phyloP scores from a whole-genome alignment of 2,113 vertebrate species.

The Chroicocephalus ridibundus region DNA sequence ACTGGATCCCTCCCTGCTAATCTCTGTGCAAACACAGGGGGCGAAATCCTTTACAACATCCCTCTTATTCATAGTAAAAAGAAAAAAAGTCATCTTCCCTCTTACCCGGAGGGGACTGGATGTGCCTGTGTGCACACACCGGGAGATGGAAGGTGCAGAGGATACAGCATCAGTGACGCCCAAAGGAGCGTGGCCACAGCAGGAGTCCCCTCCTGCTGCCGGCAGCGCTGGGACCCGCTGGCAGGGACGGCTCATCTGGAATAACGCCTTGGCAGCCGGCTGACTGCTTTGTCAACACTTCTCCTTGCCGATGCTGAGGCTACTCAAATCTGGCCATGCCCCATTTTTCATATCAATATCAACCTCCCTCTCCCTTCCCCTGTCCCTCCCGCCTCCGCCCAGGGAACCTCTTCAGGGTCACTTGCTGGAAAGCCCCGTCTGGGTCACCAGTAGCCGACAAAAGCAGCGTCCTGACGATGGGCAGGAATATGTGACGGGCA shows the following conservation, averaged over 20 bases:
- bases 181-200: background rate
- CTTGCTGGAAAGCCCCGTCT: background rate
- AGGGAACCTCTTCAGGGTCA: background rate
- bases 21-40: background rate
- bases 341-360: background rate
- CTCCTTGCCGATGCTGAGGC: background rate
- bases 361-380: background rate
- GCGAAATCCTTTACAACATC: background rate
- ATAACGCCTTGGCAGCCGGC: background rate
- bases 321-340: background rate
- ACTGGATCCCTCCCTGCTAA: background rate
- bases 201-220: background rate
- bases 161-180: background rate
- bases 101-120: background rate
- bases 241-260: background rate
- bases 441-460: background rate
- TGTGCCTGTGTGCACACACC: rapidly evolving
- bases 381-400: background rate
- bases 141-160: background rate
- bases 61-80: background rate
- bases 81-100: background rate
- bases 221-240: background rate
- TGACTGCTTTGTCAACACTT: background rate
- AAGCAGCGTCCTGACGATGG: background rate
- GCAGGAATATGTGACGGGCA: background rate